Percentiles rank a stretch among this genome's conserved stretches.
These are phyloP conservation scores for Sylvia atricapilla DNA, from an alignment of 2,113 vertebrate species.

Conservation along the genomic window DNA sequence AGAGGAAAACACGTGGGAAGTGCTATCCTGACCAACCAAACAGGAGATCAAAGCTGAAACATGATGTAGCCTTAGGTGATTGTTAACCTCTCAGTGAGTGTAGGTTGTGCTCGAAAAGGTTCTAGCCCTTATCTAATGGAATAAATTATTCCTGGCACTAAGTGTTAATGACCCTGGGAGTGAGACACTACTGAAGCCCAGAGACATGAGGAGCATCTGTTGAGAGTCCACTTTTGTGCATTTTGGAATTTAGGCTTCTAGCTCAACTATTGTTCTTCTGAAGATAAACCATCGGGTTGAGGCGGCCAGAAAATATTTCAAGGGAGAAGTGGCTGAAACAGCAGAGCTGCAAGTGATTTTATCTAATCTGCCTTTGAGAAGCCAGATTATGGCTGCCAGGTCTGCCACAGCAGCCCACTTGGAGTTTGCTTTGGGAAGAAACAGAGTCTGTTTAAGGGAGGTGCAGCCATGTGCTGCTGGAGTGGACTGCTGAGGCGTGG, in stretches of 20 bases:
- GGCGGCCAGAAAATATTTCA: background rate
- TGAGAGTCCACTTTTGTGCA: background rate
- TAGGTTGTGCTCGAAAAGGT: background rate
- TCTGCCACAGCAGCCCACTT: background rate
- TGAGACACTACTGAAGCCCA: background rate
- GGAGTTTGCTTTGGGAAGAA: background rate
- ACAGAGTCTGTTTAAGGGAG: background rate
- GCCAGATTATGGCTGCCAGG: background rate
- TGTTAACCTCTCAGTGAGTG: background rate
- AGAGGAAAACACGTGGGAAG: background rate
- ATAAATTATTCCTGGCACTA: background rate
- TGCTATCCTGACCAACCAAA: background rate
- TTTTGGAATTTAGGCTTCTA: background rate
- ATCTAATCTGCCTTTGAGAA: background rate
- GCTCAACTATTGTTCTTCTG: background rate
- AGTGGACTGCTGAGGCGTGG: background rate
- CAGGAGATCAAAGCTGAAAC: background rate
- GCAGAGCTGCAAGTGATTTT: background rate
- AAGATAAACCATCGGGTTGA: background rate
- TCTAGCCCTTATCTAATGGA: background rate
- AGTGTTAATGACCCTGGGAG: background rate
- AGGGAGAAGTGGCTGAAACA: background rate
- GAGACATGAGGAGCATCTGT: background rate
- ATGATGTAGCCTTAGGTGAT: background rate
- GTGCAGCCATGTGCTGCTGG: background rate